These are phyloP conservation scores for Odontamblyopus lacepedii DNA, from an alignment of 2,797 vertebrate genomes.

Conservation along the genomic window DNA sequence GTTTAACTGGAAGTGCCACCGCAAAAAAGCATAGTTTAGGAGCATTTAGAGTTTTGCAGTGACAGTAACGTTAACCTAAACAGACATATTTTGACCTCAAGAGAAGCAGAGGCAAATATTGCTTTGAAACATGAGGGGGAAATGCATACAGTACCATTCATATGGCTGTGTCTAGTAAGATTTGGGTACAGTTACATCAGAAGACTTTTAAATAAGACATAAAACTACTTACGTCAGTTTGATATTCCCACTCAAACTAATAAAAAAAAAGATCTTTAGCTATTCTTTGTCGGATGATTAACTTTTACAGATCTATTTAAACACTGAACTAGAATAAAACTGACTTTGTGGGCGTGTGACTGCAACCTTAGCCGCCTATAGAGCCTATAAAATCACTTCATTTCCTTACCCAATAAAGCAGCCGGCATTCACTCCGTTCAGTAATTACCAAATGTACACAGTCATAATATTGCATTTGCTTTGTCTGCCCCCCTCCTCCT, in stretches of 20 bases:
- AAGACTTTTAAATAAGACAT: neutral
- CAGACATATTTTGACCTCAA: too few species aligned
- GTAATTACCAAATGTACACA: conserved; percentile 6
- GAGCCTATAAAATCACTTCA: neutral
- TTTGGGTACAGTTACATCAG: neutral
- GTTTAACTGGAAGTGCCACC: too few species aligned
- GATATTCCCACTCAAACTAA: neutral
- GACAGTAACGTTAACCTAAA: too few species aligned
- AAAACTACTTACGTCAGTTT: neutral
- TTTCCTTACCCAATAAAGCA: neutral
- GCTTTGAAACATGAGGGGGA: too few species aligned
- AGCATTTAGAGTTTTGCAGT: too few species aligned
- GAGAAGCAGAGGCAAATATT: too few species aligned
- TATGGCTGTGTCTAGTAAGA: too few species aligned
- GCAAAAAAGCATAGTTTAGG: too few species aligned
- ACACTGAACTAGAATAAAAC: neutral
- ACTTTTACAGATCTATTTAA: conserved; percentile 4
- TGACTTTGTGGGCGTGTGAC: neutral
- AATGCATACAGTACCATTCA: too few species aligned
- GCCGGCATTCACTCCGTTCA: neutral
- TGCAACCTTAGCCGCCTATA: neutral
- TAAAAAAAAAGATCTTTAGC: neutral
- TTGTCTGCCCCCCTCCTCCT: neutral
- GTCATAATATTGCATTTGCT: conserved; percentile 3
- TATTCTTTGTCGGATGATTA: neutral